Evolutionary conservation across 2,113 vertebrate genomes (phyloP), one percentile per base, ranked within the genome.

Genomic region (Chroicocephalus ridibundus): DNA sequence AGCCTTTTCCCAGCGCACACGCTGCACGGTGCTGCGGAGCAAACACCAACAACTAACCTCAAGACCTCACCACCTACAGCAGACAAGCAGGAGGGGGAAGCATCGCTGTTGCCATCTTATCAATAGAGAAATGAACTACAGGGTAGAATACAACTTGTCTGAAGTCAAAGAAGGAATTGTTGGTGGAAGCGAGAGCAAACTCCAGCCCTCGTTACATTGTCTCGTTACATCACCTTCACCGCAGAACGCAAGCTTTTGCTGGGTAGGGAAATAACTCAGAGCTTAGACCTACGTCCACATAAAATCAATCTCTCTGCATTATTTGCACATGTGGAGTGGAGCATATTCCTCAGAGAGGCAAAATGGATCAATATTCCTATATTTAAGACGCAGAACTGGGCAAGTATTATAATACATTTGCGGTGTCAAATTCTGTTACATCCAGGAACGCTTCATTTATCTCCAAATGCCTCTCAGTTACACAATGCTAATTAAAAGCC

Each of bases 361-460:
- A 27, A 21, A 12, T 0, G 0, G 14, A 9, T 51, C 26, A 69
- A 13, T 6, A 72, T 11, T 51, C 7, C 11, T 20, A 0, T 11
- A 15, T 31, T 81, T 55, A 89, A 66, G 17, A 16, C 7, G 24
- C 25, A 60, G 12, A 80, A 25, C 5, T 6, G 3, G 8, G 14
- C 11, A 60, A 12, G 1, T 15, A 36, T 13, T 77, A 10, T 3
- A 49, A 21, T 10, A 34, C 5, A 27, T 26, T 18, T 20, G 9
- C 10, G 19, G 18, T 0, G 1, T 34, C 5, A 19, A 36, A 7
- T 8, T 38, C 60, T 22, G 15, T 15, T 27, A 40, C 40, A 54
- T 9, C 15, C 13, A 87, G 20, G 10, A 83, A 36, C 2, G 2
- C 7, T 31, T 32, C 10, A 1, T 16, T 71, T 21, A 44, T 13